These are phyloP conservation scores for Drosophila quinaria DNA, from an alignment of 2,888 invertebrate genomes.

Conservation along the genomic window DNA sequence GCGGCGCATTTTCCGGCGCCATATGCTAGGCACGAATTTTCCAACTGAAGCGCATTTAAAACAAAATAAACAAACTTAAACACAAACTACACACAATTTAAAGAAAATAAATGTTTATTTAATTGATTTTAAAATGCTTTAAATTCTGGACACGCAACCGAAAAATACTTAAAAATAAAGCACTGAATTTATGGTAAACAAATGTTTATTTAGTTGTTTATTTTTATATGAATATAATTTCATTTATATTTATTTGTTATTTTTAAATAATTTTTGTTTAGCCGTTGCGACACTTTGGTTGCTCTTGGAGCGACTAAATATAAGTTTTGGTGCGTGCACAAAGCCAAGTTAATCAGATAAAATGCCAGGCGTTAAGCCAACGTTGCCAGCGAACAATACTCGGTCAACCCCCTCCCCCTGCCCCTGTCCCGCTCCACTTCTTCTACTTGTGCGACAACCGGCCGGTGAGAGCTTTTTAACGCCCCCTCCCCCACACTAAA, in stretches of 20 bases:
- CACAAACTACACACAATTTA: neutral
- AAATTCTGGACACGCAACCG: too few species aligned
- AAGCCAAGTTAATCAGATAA: slow-evolving; percentile 47
- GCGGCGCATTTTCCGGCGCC: slow-evolving; percentile 65
- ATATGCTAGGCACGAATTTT: slow-evolving; percentile 45
- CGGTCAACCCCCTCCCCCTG: neutral
- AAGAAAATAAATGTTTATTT: neutral
- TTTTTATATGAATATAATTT: neutral
- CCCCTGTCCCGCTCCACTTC: neutral
- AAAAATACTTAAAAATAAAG: neutral
- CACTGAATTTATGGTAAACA: neutral
- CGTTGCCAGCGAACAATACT: slow-evolving; percentile 26
- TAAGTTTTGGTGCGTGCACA: slow-evolving; percentile 23
- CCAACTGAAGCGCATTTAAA: neutral
- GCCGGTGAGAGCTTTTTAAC: slow-evolving; percentile 34
- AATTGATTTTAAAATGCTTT: too few species aligned
- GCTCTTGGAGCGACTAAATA: slow-evolving; percentile 42
- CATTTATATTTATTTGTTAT: neutral
- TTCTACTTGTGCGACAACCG: neutral
- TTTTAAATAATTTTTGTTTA: slow-evolving; percentile 1
- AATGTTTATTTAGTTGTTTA: slow-evolving; percentile 1
- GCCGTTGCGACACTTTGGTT: slow-evolving; percentile 33
- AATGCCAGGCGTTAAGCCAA: slow-evolving; percentile 41
- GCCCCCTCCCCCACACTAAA: too few species aligned
- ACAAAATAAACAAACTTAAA: neutral